phyloP scores from a whole-genome alignment of 2,888 invertebrate species.

The Gastrophysa polygoni region DNA sequence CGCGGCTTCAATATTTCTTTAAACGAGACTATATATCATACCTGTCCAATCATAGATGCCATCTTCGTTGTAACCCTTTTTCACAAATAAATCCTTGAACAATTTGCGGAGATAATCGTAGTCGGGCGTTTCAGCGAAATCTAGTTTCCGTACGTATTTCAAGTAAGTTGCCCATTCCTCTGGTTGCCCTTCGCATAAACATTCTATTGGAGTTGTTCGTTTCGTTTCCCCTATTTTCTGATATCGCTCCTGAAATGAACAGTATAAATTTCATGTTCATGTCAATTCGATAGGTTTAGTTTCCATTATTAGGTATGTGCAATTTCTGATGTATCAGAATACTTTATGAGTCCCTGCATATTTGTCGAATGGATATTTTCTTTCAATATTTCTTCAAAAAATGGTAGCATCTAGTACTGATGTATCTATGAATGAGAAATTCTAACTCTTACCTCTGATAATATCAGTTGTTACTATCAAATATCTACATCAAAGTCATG shows the following conservation, averaged over 20 bases:
- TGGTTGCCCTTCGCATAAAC: slow-evolving; percentile 80
- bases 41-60: slow-evolving; percentile 94
- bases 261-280: not conserved
- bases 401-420: too few species aligned
- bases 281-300: too few species aligned
- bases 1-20: too few species aligned
- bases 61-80: slow-evolving; percentile 85
- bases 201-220: slow-evolving; percentile 97
- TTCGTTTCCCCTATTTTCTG: slow-evolving; percentile 99
- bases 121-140: slow-evolving; percentile 99
- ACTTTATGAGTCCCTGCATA: too few species aligned
- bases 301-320: too few species aligned
- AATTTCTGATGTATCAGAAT: too few species aligned
- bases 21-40: slow-evolving; percentile 16
- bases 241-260: slow-evolving; percentile 72
- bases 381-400: too few species aligned
- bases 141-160: slow-evolving; percentile 92
- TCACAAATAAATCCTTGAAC: slow-evolving; percentile 90
- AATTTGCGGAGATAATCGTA: slow-evolving; percentile 96
- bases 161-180: slow-evolving; percentile 98
- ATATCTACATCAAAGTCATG: too few species aligned
- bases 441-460: too few species aligned
- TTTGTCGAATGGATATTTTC: too few species aligned
- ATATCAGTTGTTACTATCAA: too few species aligned
- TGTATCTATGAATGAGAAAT: too few species aligned